Conservation (phyloP, 2,113 vertebrate species). For the Isichthys henryi region DNA sequence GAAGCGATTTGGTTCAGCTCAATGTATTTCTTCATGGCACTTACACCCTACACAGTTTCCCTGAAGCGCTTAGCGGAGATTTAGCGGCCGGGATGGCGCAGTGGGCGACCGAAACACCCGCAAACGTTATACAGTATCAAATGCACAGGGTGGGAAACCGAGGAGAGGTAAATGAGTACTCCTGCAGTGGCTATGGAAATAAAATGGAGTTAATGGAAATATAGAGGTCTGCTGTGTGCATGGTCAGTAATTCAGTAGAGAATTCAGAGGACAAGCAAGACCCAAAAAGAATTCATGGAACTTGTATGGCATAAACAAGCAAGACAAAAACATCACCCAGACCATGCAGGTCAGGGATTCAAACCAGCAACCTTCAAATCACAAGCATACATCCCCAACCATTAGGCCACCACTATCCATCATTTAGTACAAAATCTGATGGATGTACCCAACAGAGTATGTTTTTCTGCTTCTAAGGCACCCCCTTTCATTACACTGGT, state of each 20-base stretch:
- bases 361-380: too few species aligned
- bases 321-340: background rate
- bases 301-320: background rate
- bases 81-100: background rate
- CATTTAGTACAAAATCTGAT: background rate
- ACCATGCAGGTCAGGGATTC: too few species aligned
- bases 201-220: background rate
- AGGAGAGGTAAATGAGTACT: background rate
- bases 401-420: too few species aligned
- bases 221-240: background rate
- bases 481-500: background rate
- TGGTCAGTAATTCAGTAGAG: too few species aligned
- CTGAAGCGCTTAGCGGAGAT: background rate
- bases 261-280: background rate
- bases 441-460: background rate
- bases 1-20: background rate
- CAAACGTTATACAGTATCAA: background rate
- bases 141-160: background rate
- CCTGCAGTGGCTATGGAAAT: background rate
- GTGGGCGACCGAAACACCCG: background rate
- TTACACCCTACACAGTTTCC: background rate
- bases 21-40: background rate
- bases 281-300: background rate
- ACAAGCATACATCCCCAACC: too few species aligned
- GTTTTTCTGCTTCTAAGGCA: background rate